Conservation (phyloP, 2,888 invertebrate species). For the Chelonus formosanus region DNA sequence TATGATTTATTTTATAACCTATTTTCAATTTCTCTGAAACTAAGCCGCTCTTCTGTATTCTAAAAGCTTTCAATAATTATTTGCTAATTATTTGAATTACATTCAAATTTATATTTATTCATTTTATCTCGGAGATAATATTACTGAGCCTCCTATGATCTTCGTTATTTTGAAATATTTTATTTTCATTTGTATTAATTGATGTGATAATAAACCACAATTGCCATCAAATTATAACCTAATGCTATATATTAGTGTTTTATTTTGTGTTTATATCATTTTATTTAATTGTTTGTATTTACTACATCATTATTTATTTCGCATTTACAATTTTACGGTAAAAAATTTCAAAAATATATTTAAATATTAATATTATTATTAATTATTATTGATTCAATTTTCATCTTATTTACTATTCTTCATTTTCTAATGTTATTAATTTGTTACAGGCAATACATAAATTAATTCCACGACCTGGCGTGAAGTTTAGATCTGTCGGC, state of each 20-base stretch:
- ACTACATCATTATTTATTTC: no score
- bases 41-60: slow-evolving; percentile 47
- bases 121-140: slow-evolving; percentile 1
- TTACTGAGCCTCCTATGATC: neutral
- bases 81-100: slow-evolving; percentile 25
- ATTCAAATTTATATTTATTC: neutral
- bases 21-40: slow-evolving; percentile 45
- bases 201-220: slow-evolving; percentile 29
- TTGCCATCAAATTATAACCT: slow-evolving; percentile 52
- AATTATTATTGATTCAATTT: no score
- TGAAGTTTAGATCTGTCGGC: slow-evolving; percentile 56
- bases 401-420: no score
- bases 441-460: slow-evolving; percentile 35
- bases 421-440: slow-evolving; percentile 11
- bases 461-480: slow-evolving; percentile 53
- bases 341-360: neutral
- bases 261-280: slow-evolving; percentile 55
- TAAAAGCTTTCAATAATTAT: slow-evolving; percentile 55
- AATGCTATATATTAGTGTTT: slow-evolving; percentile 45
- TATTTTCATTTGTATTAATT: neutral
- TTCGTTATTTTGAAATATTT: neutral
- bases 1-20: slow-evolving; percentile 52
- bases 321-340: no score
- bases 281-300: slow-evolving; percentile 48
- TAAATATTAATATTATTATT: no score